Evolutionary conservation across 2,113 vertebrate species (phyloP), one percentile per base, ranked within the genome.

Genomic region (Nerophis ophidion): DNA sequence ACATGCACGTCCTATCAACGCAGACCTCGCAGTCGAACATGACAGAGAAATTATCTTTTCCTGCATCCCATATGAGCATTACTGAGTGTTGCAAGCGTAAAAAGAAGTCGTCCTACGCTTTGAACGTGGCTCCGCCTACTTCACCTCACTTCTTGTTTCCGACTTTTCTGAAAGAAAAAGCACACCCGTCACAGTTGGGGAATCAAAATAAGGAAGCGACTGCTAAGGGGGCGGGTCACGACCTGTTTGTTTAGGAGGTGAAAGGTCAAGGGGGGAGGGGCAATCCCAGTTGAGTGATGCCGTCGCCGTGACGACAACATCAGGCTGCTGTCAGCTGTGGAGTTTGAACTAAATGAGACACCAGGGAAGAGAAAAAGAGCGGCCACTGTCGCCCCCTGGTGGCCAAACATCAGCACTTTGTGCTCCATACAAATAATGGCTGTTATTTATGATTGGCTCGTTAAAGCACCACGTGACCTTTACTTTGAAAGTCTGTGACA

Each of bases 191-290:
- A 10, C 3, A 16, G 40, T 56, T 42, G 16, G 54, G n/a, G 54
- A 56, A 17, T 56, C 40, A 9, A 9, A 9, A 44, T 4, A 44
- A 44, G 12, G 66, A 68, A 80, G 72, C 66, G 76, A 56, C 74
- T 3, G 38, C 16, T 56, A 13, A 56, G 78, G 15, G 36, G 67
- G 71, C n/a, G 78, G 76, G 75, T 68, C 65, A 19, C 9, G 64
- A 71, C 82, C 76, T 81, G 73, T 80, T 80, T 85, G 81, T 87
- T 83, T 86, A 77, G 56, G 70, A 70, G 79, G 82, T 81, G 11
- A 70, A 60, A 81, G 83, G 81, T 77, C 72, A 45, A 16, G 48
- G 9, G 52, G 65, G 61, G 0, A 1, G 61, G 63, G 53, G 61
- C 52, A 15, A 38, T 40, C 38, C 35, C 10, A 16, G 6, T 55